Evolutionary conservation across 2,888 invertebrate species (phyloP), one percentile per base, ranked within the genome.

Genomic region (Acrocyrtus sp.): DNA sequence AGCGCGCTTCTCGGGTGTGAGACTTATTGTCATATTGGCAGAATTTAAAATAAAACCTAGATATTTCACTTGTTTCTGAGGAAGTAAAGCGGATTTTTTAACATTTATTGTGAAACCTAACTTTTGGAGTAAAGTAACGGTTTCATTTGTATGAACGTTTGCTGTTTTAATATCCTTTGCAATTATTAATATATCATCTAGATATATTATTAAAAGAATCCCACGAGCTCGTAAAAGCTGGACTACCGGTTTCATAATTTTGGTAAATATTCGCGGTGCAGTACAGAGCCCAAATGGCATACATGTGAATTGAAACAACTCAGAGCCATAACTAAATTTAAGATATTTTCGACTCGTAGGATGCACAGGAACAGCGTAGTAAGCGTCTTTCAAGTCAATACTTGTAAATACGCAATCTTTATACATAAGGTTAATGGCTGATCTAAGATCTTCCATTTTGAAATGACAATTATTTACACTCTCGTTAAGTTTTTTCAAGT

Each of bases 11-110:
- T 12, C 6, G 10, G 2, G n/a, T 47, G 61, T 48, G 21, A 61
- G n/a, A 2, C 8, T 2, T 8, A 61, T 26, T 1, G 3, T 6
- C 27, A 48, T 21, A 1, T 24, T 29, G 2, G 1, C 6, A 3
- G 61, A 48, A 22, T 61, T 39, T 2, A 50, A 21, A 6, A 29
- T 29, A 39, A 61, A 61, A 6, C 61, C 61, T 34, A 61, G 21
- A 29, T 24, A 61, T 19, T 48, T 12, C 1, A 50, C n/a, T 15
- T 10, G 6, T 1, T 29, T 27, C 22, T 48, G 4, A 1, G 61
- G 61, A 17, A 12, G 5, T 10, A 61, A 4, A 2, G 1, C 1
- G 1, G 61, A 61, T 19, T 61, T 61, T 17, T 61, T 21, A 21
- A 19, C 24, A 15, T 61, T 27, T 2, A 61, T 22, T 2, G 22